Evolutionary conservation across 2,888 invertebrate species (phyloP).

Genomic region (Alentia gelatinosa): DNA sequence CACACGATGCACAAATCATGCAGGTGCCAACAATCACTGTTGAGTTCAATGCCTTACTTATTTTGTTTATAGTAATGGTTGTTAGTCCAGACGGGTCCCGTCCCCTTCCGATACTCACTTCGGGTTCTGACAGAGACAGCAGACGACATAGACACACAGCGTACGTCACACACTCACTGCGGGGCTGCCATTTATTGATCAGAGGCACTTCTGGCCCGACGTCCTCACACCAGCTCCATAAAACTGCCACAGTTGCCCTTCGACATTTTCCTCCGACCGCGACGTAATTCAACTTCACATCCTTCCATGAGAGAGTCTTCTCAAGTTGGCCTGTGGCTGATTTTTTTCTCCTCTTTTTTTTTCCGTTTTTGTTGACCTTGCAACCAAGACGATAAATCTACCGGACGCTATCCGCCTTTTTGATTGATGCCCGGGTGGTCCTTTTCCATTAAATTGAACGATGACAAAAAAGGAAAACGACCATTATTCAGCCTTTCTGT

Average conservation of each 20-base stretch:
- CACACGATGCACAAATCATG: too few relatives aligned
- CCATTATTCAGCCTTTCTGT: too few relatives aligned
- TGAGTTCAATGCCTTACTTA: too few relatives aligned
- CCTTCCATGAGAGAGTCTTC: background rate
- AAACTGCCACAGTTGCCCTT: background rate
- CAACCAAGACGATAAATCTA: background rate
- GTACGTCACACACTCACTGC: background rate
- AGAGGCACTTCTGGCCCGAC: background rate
- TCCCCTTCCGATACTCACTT: too few relatives aligned
- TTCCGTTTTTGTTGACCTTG: background rate
- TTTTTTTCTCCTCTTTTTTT: background rate
- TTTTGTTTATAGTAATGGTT: too few relatives aligned
- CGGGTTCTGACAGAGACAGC: background rate
- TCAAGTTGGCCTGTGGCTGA: background rate
- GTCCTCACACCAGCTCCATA: background rate
- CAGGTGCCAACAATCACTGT: too few relatives aligned
- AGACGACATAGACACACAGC: background rate
- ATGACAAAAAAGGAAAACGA: too few relatives aligned
- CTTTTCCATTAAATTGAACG: background rate
- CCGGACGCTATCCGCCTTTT: background rate
- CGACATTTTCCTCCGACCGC: background rate
- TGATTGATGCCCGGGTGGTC: background rate
- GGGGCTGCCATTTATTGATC: conserved; percentile 19
- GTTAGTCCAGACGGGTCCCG: too few relatives aligned
- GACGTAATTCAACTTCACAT: background rate